Evolutionary conservation across 2,888 invertebrate genomes (phyloP), one percentile per base, ranked within the genome.

Genomic region (Blera fallax): DNA sequence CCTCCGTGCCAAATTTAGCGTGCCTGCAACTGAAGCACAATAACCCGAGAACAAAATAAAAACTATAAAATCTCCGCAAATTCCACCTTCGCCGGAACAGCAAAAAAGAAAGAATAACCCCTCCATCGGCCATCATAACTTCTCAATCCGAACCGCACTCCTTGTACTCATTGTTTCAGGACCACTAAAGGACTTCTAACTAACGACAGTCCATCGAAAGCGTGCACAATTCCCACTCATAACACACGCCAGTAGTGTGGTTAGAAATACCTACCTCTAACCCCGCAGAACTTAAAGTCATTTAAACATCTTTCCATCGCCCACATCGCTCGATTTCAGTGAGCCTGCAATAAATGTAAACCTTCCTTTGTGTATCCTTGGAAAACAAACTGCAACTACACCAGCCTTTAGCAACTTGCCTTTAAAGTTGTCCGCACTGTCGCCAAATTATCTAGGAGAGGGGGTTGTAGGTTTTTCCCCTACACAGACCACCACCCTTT

Each of bases 171-270:
- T 40, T 18, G 21, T 40, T 27, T 48, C 21, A 62, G 45, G 24
- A 76, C 16, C 18, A 14, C 64, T 21, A 32, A 56, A 69, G 60
- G 29, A 52, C 79, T 56, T 50, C 50, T 80, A 65, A 65, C 69
- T 69, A 84, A 79, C 80, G 84, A 84, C 80, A 79, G 84, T 84
- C 64, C 69, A 80, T 84, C 80, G 74, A 80, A 84, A 84, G 84
- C 84, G 84, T 84, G 84, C 84, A 74, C 84, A 84, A 70, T 84
- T 74, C 74, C 79, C 84, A 79, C 84, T 84, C 84, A 84, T 84
- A 84, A 74, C 37, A 84, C 74, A 76, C 80, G 74, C 80, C 65
- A 84, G 34, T 27, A 45, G 62, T 24, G 56, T 54, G 34, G 58
- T 48, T 62, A 16, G 54, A 58, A 76, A 70, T 70, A 80, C 69